A percentile compares a stretch with the other conserved stretches of the same genome.
These are phyloP conservation scores for Romanomermis culicivorax DNA, from an alignment of 2,888 invertebrate genomes.

Conservation along the genomic window DNA sequence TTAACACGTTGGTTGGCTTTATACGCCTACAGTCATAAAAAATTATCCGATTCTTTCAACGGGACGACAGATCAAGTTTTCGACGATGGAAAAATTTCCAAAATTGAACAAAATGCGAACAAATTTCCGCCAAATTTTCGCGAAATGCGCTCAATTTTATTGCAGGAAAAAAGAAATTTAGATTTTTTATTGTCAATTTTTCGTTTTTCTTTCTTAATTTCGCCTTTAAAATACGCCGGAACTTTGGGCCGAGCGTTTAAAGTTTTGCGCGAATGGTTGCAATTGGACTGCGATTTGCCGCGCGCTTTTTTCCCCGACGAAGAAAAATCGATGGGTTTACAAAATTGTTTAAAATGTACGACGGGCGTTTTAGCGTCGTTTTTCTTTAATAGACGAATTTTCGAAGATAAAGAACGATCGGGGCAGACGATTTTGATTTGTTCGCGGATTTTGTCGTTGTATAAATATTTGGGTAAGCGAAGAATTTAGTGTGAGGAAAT, in stretches of 20 bases:
- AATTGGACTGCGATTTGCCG: not conserved
- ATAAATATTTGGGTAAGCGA: slow-evolving; percentile 5
- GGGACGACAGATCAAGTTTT: not conserved
- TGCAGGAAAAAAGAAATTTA: not conserved
- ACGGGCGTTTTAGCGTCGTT: slow-evolving; percentile 17
- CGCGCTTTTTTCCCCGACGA: no score
- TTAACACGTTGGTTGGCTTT: slow-evolving; percentile 4
- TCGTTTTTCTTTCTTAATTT: slow-evolving; percentile 2
- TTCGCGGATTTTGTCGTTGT: slow-evolving; percentile 1
- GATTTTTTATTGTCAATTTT: slow-evolving; percentile 14
- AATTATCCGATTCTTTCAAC: not conserved
- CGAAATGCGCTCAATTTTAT: slow-evolving; percentile 6
- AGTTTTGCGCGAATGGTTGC: slow-evolving; percentile 3
- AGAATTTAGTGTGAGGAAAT: no score
- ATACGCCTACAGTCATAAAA: slow-evolving; percentile 5
- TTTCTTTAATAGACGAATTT: slow-evolving; percentile 23
- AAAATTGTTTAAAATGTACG: not conserved
- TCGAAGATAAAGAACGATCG: slow-evolving; percentile 18
- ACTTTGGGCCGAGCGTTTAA: slow-evolving; percentile 4
- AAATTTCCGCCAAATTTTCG: slow-evolving; percentile 10
- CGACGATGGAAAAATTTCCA: not conserved
- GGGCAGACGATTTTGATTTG: not conserved
- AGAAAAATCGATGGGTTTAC: not conserved
- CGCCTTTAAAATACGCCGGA: slow-evolving; percentile 1
- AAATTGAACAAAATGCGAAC: not conserved